Base-by-base conservation (phyloP, 2,888 invertebrate genomes). In the Diogma glabrata region DNA sequence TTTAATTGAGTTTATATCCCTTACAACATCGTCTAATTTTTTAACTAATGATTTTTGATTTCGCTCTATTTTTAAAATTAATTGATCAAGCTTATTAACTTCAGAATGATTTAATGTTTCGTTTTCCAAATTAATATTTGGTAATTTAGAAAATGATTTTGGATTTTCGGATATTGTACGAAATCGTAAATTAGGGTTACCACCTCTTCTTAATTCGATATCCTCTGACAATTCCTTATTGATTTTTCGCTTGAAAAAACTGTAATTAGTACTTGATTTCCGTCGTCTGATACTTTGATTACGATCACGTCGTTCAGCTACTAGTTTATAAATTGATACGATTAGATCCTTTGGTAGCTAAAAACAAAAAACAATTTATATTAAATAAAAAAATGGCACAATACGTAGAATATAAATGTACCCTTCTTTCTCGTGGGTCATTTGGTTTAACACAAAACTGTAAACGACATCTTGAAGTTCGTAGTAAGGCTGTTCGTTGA, bases 381-480 rank as follows among this genome's bases (percentile, higher is more conserved):
- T 52, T 36, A 22, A 40, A 24, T 20, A 16, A 19, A 49, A 30
- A 12, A n/a, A 14, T 43, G n/a, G n/a, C n/a, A n/a, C n/a, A n/a
- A n/a, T n/a, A n/a, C n/a, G n/a, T n/a, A n/a, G n/a, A n/a, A n/a
- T n/a, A n/a, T n/a, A n/a, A n/a, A 4, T 30, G n/a, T n/a, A n/a
- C n/a, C 60, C 86, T 76, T 51, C 76, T 82, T 60, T 89, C 89
- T 49, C 88, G 71, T 0, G 88, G 88, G 66, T 90, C 88, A 61
- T 89, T 89, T 0, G 89, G 89, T 50, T 84, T 74, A 56, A 89
- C 81, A 55, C 84, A 82, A 45, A 87, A 75, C 7, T 80, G 77
- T 57, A 84, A 81, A 52, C 85, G 81, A 61, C 81, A 79, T 3
- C 84, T 79, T 0, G 86, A 82, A 36, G 83, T 83, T 6, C 88